Base-by-base conservation (phyloP, 2,888 invertebrate species). In the Drosophila antonietae region DNA sequence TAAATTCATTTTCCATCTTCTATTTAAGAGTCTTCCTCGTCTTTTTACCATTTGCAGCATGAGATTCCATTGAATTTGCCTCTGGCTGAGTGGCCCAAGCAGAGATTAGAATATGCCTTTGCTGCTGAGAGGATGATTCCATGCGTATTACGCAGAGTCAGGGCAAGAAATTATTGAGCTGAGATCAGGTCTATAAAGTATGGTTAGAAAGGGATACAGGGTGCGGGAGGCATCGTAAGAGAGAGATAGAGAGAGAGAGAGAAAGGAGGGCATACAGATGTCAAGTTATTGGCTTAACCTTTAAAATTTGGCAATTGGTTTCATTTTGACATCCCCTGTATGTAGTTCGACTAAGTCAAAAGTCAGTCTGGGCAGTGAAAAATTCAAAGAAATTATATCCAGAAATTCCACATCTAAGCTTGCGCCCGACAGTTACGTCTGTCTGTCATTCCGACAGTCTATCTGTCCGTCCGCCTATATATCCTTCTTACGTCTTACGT, bases 1-100 rank as follows among this genome's bases (percentile, higher is more conserved):
- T 20, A 35, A n/a, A 15, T 51, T 57, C 31, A 37, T n/a, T 51
- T 46, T 47, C 20, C 15, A 14, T 20, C 33, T 31, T 44, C 57
- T 35, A 18, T 49, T 51, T 46, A 18, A 46, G 15, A 10, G 2
- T 39, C 20, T 49, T 28, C 31, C 12, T 56, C n/a, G 37, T 8
- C 6, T 53, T 37, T 2, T 37, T 37, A 1, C 31, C 14, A 10
- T 33, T 20, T 10, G 43, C 35, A 28, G 46, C 58, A 47, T 37
- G 37, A 12, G 47, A 58, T 47, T 47, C 37, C 46, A 23, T 6
- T 18, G 58, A 59, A 59, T n/a, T 56, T 4, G 10, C 10, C n/a
- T 5, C 51, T 18, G 10, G 23, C 2, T 41, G 55, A 56, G 31
- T 56, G 41, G 8, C 18, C 55, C 18, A 41, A 55, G 4, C 5